These are phyloP conservation scores for Odontophorus gujanensis DNA, from an alignment of 2,113 vertebrate species.

Conservation along the genomic window DNA sequence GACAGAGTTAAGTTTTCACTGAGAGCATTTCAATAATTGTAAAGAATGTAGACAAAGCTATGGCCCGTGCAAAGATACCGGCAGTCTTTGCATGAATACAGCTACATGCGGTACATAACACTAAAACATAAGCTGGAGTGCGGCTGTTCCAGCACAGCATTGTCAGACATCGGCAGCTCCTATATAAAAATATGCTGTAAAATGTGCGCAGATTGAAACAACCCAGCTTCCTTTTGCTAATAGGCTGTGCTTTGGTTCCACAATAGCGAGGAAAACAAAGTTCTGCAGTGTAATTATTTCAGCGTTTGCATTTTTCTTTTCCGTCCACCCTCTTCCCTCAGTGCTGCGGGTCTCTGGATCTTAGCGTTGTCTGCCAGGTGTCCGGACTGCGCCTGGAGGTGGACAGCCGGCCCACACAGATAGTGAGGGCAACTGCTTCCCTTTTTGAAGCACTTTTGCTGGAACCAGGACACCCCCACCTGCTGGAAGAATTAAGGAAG, in stretches of 20 bases:
- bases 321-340: neutral
- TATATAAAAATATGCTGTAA: constrained; percentile 16
- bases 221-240: neutral
- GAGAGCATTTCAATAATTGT: constrained; percentile 54
- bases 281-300: neutral
- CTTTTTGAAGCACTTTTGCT: constrained; percentile 35
- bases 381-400: neutral
- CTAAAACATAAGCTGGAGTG: constrained; percentile 57
- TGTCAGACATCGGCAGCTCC: constrained; percentile 31
- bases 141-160: neutral
- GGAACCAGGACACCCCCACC: constrained; percentile 73
- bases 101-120: neutral
- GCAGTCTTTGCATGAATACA: constrained; percentile 17
- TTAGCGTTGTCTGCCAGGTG: neutral
- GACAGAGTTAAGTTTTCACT: constrained; percentile 41
- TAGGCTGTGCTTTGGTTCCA: constrained; percentile 13
- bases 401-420: neutral
- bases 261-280: constrained; percentile 26
- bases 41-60: constrained; percentile 46
- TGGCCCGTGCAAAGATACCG: constrained; percentile 37
- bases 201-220: constrained; percentile 24
- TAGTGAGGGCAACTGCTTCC: constrained; percentile 5
- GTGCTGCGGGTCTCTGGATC: neutral
- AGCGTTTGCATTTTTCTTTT: neutral
- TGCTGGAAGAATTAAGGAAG: constrained; percentile 77